Conservation (phyloP, 2,113 vertebrate genomes). For the Pelecanus crispus region DNA sequence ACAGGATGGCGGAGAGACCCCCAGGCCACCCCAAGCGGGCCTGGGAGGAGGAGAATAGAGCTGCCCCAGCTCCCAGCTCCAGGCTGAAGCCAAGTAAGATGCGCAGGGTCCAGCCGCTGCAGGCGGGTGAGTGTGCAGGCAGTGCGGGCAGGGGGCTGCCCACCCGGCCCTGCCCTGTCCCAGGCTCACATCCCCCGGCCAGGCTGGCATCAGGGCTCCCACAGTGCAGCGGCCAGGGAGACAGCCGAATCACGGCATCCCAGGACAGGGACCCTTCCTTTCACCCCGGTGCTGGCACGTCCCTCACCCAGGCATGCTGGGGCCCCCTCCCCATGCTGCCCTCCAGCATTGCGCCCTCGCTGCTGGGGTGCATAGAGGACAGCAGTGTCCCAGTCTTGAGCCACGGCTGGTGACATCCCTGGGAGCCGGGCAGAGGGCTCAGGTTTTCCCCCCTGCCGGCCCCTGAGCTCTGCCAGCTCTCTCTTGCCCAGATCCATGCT, state of each 20-base stretch:
- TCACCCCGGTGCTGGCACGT: rapidly evolving
- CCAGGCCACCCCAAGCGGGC: background rate
- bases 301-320: background rate
- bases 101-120: rapidly evolving
- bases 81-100: rapidly evolving
- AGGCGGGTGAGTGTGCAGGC: background rate
- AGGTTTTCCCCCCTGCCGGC: rapidly evolving
- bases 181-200: background rate
- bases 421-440: background rate
- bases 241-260: background rate
- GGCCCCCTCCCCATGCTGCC: background rate
- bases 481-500: rapidly evolving
- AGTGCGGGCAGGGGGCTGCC: background rate
- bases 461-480: background rate
- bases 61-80: background rate
- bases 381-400: background rate
- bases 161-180: background rate
- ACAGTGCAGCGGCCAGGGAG: rapidly evolving
- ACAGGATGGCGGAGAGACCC: background rate
- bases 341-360: rapidly evolving
- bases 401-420: background rate
- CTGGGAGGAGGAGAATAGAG: rapidly evolving
- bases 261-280: background rate
- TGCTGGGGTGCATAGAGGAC: background rate
- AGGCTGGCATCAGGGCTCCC: background rate